Percentiles rank a stretch among this genome's conserved stretches.
Evolutionary conservation across 2,888 invertebrate genomes (phyloP).

Genomic region (Andrena trimmerana): DNA sequence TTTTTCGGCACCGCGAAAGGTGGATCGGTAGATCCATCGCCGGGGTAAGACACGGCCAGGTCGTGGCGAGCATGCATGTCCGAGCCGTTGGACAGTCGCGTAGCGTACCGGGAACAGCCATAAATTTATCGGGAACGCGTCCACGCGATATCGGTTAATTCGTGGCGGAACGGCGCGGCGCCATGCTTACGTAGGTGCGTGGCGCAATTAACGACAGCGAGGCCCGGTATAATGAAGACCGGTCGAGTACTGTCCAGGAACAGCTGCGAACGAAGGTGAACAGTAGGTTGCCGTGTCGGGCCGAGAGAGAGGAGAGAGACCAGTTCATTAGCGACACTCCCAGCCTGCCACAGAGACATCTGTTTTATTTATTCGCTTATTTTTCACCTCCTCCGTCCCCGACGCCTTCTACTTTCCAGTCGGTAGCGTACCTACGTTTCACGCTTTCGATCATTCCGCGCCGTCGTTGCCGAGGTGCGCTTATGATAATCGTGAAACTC

Average conservation of each 20-base stretch:
- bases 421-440: slow-evolving; percentile 33
- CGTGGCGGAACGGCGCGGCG: slow-evolving; percentile 69
- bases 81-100: not conserved
- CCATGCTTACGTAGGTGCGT: slow-evolving; percentile 78
- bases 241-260: slow-evolving; percentile 76
- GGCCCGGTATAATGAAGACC: slow-evolving; percentile 82
- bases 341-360: slow-evolving; percentile 79
- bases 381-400: slow-evolving; percentile 64
- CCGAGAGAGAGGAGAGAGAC: slow-evolving; percentile 79
- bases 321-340: slow-evolving; percentile 84
- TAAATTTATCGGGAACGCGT: slow-evolving; percentile 71
- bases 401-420: slow-evolving; percentile 17
- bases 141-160: slow-evolving; percentile 76
- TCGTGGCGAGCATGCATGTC: not conserved
- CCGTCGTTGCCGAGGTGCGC: slow-evolving; percentile 24
- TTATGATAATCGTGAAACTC: slow-evolving; percentile 27
- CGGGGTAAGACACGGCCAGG: not conserved
- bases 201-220: slow-evolving; percentile 80
- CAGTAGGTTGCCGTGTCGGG: slow-evolving; percentile 47
- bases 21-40: not conserved
- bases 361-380: slow-evolving; percentile 82
- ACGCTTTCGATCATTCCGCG: slow-evolving; percentile 54
- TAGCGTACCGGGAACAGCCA: slow-evolving; percentile 47
- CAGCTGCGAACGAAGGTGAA: slow-evolving; percentile 65
- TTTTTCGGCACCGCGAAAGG: slow-evolving; percentile 24